Conservation (phyloP, 2,797 vertebrate species). For the Phrynocephalus forsythii region DNA sequence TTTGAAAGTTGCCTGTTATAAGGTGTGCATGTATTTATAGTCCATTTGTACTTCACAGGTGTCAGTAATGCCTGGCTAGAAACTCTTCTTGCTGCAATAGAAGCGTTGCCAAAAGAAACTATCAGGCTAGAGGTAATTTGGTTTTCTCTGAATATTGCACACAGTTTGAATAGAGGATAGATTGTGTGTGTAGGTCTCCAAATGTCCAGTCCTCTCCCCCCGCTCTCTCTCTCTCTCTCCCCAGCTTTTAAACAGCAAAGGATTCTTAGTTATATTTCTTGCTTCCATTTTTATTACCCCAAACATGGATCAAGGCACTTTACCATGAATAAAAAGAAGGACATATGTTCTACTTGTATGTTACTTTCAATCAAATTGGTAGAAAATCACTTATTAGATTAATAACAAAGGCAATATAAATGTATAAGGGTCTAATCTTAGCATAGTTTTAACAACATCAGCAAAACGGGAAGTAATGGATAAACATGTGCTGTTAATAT, state of each 20-base stretch:
- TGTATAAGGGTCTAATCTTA: not conserved
- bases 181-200: not conserved
- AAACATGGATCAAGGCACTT: not conserved
- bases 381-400: constrained; percentile 2
- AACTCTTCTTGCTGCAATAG: constrained; percentile 90
- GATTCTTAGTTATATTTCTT: not conserved
- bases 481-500: not conserved
- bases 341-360: not conserved
- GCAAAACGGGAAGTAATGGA: not conserved
- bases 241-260: not conserved
- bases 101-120: constrained; percentile 91
- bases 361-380: not conserved
- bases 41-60: constrained; percentile 78
- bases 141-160: not conserved
- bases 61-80: constrained; percentile 95
- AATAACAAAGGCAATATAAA: not conserved
- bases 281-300: not conserved
- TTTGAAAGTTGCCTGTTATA: constrained; percentile 16
- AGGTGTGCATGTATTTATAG: not conserved
- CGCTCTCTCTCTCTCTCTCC: not conserved
- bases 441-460: not conserved
- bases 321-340: not conserved
- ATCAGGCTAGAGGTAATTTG: constrained; percentile 90
- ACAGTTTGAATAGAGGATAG: not conserved
- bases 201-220: not conserved